Base-by-base conservation (phyloP, 2,888 invertebrate genomes). In the Mermis nigrescens region DNA sequence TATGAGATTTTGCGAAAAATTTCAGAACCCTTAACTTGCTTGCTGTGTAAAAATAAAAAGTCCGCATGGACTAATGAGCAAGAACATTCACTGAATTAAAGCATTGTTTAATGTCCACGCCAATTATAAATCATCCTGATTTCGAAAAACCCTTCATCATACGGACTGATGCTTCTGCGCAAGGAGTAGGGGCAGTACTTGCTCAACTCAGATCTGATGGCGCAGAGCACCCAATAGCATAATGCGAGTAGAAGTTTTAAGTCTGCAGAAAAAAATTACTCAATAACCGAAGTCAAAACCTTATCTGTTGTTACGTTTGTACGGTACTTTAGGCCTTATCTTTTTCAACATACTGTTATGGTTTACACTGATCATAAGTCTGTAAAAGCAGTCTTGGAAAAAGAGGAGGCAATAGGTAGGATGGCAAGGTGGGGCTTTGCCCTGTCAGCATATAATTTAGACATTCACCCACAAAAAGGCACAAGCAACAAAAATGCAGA, bases 191-290 rank as follows among this genome's bases (percentile, higher is more conserved):
- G 4, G 46, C 45, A 45, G 46, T 56, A 46, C 46, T 56, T 3
- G 3, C 57, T 24, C 57, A 56, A 22, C 12, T 12, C 15, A 56
- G 46, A 3, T n/a, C n/a, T n/a, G 57, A 46, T 12, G 27, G 46
- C 4, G 46, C n/a, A 24, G 46, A 46, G 22, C 4, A 48, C 3
- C 57, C 57, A 51, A 46, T 56, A 12, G 57, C 57, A 3, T 56
- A n/a, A 46, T 26, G 57, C 45, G 19, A 56, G 57, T 46, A 19
- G 57, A 12, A 56, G 26, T 19, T 19, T 56, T 12, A 7, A 19
- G 7, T 48, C 12, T 15, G 57, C 57, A 7, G 57, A 56, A 56
- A 56, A 22, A 46, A 56, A 56, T 46, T 56, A 56, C 22, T n/a
- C 24, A n/a, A 28, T 56, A 15, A 48, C 48, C 4, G 57, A 56